Conservation (phyloP, 2,113 vertebrate species). For the Coreoperca whiteheadi region DNA sequence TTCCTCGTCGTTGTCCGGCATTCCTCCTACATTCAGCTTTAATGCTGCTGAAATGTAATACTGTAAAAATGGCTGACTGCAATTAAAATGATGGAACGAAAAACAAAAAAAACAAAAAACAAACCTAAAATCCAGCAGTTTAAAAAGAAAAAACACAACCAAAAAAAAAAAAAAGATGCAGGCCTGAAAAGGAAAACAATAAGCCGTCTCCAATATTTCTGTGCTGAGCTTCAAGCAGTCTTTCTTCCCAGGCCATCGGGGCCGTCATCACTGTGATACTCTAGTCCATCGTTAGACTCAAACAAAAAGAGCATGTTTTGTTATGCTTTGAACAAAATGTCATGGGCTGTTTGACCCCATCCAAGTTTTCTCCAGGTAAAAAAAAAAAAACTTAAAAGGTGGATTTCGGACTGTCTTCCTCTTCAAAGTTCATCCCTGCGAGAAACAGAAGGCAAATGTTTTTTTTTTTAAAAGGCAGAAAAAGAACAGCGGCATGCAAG, state of each 20-base stretch:
- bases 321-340: constrained; percentile 85
- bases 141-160: constrained; percentile 62
- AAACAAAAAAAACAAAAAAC: constrained; percentile 37
- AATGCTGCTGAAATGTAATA: constrained; percentile 72
- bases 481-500: not conserved
- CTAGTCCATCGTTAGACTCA: constrained; percentile 64
- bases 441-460: constrained; percentile 69
- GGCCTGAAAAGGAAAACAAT: constrained; percentile 61
- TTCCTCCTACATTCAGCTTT: constrained; percentile 61
- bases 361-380: constrained; percentile 80
- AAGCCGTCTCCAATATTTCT: constrained; percentile 75
- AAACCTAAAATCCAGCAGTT: constrained; percentile 58
- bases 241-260: constrained; percentile 44
- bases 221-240: constrained; percentile 71
- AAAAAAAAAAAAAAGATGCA: constrained; percentile 68
- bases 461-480: constrained; percentile 5
- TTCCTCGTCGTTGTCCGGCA: constrained; percentile 71
- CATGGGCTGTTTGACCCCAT: constrained; percentile 78
- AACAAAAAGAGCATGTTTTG: constrained; percentile 87
- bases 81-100: constrained; percentile 66
- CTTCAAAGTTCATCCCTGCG: constrained; percentile 97
- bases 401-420: constrained; percentile 71
- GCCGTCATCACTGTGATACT: constrained; percentile 48
- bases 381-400: constrained; percentile 75
- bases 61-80: constrained; percentile 63